Conservation (phyloP, 2,113 vertebrate genomes). For the Rhea americana region DNA sequence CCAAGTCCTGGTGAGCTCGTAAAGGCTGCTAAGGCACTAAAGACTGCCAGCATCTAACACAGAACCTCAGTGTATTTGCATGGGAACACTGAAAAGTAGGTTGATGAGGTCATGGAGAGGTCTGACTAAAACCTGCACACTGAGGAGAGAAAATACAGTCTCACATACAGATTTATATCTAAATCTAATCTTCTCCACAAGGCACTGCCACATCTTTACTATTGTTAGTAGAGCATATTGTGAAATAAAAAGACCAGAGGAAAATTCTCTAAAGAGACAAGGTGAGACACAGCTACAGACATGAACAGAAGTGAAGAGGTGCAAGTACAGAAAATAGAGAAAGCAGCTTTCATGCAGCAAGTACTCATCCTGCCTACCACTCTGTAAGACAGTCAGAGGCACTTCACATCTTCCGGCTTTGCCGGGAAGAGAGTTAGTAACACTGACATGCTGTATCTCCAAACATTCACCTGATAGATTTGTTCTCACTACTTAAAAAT, state of each 20-base stretch:
- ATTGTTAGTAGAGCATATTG: background rate
- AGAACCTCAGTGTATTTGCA: too few species aligned
- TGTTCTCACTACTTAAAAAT: constrained; percentile 40
- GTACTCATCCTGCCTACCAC: background rate
- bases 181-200: background rate
- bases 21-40: too few species aligned
- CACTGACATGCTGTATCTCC: background rate
- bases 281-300: background rate
- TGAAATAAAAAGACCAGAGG: background rate
- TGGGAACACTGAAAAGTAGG: too few species aligned
- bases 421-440: background rate
- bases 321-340: background rate
- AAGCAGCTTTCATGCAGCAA: too few species aligned
- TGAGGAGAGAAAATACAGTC: background rate
- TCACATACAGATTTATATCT: background rate
- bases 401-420: background rate
- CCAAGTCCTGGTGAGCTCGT: too few species aligned
- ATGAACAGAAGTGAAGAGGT: background rate
- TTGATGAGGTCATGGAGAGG: too few species aligned
- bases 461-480: background rate
- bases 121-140: background rate
- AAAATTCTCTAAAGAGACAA: background rate
- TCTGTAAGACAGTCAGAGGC: background rate
- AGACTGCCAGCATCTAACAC: too few species aligned
- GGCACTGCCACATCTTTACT: background rate